Evolutionary conservation across 2,797 vertebrate species (phyloP).

Genomic region (Buceros bicornis): DNA sequence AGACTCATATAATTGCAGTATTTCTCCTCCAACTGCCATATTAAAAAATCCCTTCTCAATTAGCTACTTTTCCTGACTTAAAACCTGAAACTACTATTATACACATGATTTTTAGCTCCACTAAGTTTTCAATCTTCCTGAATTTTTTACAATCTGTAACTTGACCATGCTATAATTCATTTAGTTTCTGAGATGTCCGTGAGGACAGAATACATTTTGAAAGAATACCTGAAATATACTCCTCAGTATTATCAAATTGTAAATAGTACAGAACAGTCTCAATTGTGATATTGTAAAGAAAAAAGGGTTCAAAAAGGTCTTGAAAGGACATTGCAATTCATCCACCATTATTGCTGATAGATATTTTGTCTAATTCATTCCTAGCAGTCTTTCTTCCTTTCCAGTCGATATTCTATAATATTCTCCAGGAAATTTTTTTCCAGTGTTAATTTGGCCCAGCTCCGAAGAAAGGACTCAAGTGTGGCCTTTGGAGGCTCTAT

Average conservation of each 20-base stretch:
- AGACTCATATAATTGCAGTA: background rate
- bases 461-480: background rate
- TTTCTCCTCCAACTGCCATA: background rate
- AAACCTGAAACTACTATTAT: background rate
- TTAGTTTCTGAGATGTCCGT: background rate
- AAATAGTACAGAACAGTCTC: background rate
- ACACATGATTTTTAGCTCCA: background rate
- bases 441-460: background rate
- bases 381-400: background rate
- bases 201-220: background rate
- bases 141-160: background rate
- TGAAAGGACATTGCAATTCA: background rate
- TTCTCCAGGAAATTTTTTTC: background rate
- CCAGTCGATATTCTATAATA: background rate
- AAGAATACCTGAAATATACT: background rate
- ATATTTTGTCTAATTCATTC: background rate
- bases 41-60: background rate
- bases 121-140: background rate
- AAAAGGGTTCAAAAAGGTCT: background rate
- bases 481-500: background rate
- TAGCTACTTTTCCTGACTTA: background rate
- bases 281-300: background rate
- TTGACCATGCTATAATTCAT: background rate
- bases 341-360: background rate
- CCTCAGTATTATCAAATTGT: background rate